Percentiles rank a stretch among this genome's conserved stretches.
phyloP scores from a whole-genome alignment of 2,113 vertebrate species.

The Sakesphorus luctuosus region DNA sequence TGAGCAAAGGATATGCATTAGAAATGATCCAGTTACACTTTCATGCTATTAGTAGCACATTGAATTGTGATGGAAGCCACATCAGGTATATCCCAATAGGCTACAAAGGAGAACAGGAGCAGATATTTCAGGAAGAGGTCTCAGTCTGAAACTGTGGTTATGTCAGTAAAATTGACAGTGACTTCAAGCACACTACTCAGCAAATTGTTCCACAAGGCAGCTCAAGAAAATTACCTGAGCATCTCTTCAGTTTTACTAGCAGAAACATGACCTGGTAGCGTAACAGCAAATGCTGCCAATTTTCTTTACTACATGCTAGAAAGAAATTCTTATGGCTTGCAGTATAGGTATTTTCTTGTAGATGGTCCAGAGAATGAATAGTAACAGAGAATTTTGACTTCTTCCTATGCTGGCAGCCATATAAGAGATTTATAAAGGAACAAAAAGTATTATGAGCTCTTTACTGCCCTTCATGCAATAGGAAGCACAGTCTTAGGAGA shows the following conservation, averaged over 20 bases:
- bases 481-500: not conserved
- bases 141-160: not conserved
- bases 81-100: not conserved
- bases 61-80: not conserved
- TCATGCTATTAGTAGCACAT: not conserved
- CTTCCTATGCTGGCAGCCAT: not conserved
- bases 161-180: not conserved
- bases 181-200: not conserved
- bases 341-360: not conserved
- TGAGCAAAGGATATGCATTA: accelerated
- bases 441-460: not conserved
- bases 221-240: not conserved
- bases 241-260: not conserved
- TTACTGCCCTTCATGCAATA: not conserved
- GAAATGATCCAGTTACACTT: not conserved
- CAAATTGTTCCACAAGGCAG: not conserved
- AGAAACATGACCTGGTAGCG: not conserved
- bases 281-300: not conserved
- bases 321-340: not conserved
- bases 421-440: not conserved
- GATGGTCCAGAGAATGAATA: not conserved
- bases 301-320: not conserved
- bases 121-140: not conserved
- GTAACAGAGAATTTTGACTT: not conserved
- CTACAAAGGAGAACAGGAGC: not conserved